phyloP scores from a whole-genome alignment of 2,113 vertebrate genomes.

The Xenopus borealis region DNA sequence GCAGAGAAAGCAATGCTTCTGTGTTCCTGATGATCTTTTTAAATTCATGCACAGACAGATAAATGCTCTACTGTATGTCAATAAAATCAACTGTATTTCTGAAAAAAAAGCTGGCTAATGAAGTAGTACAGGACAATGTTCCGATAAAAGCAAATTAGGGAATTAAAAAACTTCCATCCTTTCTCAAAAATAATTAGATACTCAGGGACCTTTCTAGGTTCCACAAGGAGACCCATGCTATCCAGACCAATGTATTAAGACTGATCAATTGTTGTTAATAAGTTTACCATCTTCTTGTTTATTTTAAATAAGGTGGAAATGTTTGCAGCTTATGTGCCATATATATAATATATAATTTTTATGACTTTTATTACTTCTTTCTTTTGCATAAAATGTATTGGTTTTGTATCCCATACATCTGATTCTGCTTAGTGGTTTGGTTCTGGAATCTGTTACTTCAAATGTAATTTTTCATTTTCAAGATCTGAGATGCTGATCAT shows the following conservation, averaged over 20 bases:
- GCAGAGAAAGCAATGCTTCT: no score
- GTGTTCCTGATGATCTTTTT: no score
- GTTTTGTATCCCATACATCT: constrained; percentile 56
- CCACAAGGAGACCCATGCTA: constrained; percentile 61
- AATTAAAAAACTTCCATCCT: constrained; percentile 51
- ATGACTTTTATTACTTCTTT: constrained; percentile 57
- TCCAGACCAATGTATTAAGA: constrained; percentile 66
- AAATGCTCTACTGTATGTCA: constrained; percentile 46
- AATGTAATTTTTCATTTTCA: constrained; percentile 14
- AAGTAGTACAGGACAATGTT: constrained; percentile 53
- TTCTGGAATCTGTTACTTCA: constrained; percentile 40
- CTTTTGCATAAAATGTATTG: constrained; percentile 51
- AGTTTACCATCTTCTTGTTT: constrained; percentile 58
- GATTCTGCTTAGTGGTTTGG: constrained; percentile 41
- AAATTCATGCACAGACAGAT: no score
- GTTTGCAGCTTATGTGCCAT: constrained; percentile 55
- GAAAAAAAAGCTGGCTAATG: constrained; percentile 56
- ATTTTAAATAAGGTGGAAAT: constrained; percentile 6
- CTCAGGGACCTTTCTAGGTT: constrained; percentile 63
- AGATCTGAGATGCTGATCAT: no score
- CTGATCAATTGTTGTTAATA: constrained; percentile 59
- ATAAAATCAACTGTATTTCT: constrained; percentile 49
- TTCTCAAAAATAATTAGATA: constrained; percentile 73
- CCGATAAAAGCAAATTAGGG: constrained; percentile 52
- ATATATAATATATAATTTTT: constrained; percentile 53